Evolutionary conservation across 1,140 invertebrate species (phyloP), one percentile per base, ranked within the genome.

Genomic region (Eciton burchellii): DNA sequence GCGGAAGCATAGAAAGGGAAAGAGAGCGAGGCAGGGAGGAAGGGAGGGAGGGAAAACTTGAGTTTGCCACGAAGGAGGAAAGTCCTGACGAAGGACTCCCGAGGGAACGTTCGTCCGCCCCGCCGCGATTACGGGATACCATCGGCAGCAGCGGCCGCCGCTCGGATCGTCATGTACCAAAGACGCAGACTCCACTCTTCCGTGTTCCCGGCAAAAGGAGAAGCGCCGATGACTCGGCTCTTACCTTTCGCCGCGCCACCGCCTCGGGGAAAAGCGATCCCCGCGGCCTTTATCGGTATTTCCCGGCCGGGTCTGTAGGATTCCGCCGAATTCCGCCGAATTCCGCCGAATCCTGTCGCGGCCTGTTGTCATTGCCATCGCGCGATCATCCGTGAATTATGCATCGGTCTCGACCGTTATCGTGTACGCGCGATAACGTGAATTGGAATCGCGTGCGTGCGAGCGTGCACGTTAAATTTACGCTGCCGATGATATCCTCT

Each of bases 1-100:
- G 71, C 6, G 35, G 35, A 35, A 6, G 35, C 2, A 35, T 2
- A 35, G 35, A 35, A 35, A 35, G 35, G 6, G 6, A 35, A 6
- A 35, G 35, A 35, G 2, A 35, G 35, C 2, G 6, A 35, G 35
- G 35, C 2, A 35, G 56, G 85, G 35, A 35, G 2, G 35, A 6
- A 35, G 35, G 35, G 6, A 35, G 35, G 35, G 35, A 35, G 56
- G 85, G 85, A 90, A 85, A 89, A 85, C 70, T 89, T 82, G 83
- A 89, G 88, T 90, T 74, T 87, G 72, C 89, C 84, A 86, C 88
- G 88, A 88, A 88, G 90, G 88, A 90, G 87, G 85, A 89, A 90
- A 89, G 88, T 91, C 89, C 89, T 88, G 91, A 93, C 86, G 86
- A 92, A 93, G 89, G 90, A 87, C 91, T 90, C 91, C 88, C 89